A percentile compares a stretch with the other conserved stretches of the same genome.
These are phyloP conservation scores for Sorex fumeus DNA, from an alignment of 2,113 vertebrate species.

Conservation along the genomic window DNA sequence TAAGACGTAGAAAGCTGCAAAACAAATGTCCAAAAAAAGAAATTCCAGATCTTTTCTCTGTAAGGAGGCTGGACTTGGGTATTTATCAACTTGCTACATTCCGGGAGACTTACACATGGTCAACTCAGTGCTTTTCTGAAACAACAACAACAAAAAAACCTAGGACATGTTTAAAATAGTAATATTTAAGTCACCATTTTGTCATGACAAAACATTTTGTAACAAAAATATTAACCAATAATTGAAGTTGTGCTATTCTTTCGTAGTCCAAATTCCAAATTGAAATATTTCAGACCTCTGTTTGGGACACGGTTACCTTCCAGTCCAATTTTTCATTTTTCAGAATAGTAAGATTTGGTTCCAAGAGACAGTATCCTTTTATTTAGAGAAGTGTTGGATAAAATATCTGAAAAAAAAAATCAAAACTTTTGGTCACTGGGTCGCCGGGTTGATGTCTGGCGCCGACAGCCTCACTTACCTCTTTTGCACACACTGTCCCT, in stretches of 20 bases:
- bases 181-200: constrained; percentile 87
- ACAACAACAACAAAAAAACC: constrained; percentile 87
- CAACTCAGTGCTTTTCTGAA: constrained; percentile 91
- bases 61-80: constrained; percentile 91
- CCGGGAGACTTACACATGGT: constrained; percentile 91
- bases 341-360: constrained; percentile 75
- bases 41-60: constrained; percentile 90
- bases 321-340: constrained; percentile 77
- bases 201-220: constrained; percentile 82
- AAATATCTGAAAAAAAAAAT: constrained; percentile 73
- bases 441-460: background rate
- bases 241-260: constrained; percentile 88
- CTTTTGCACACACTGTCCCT: constrained; percentile 24
- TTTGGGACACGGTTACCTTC: constrained; percentile 20
- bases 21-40: constrained; percentile 98
- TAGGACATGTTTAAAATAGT: constrained; percentile 90
- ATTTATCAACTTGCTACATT: constrained; percentile 92
- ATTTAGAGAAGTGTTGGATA: constrained; percentile 68
- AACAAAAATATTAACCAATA: constrained; percentile 80
- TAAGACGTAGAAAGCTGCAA: constrained; percentile 99
- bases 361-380: constrained; percentile 88
- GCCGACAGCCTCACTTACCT: constrained; percentile 49
- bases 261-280: constrained; percentile 70
- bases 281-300: constrained; percentile 69
- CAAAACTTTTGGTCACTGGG: constrained; percentile 53